Conservation (phyloP, 2,888 invertebrate genomes). For the Cantharis flavilabris region DNA sequence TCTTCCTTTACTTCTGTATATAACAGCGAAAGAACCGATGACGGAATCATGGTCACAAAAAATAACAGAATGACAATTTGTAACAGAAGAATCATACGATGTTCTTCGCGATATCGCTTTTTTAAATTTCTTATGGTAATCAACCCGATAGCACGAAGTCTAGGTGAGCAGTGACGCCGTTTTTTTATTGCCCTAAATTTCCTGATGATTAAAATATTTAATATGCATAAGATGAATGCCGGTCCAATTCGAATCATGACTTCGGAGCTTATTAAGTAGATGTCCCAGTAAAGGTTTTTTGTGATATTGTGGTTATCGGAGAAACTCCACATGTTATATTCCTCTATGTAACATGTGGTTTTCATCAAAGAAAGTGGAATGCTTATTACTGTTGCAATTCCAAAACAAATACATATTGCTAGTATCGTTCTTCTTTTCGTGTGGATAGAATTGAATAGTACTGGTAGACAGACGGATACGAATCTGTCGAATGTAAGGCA, state of each 20-base stretch:
- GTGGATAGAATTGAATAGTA: slow-evolving; percentile 30
- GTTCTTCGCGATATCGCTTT: slow-evolving; percentile 35
- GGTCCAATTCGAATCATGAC: slow-evolving; percentile 31
- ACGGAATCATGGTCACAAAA: slow-evolving; percentile 36
- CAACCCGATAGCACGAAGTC: neutral
- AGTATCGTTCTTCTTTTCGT: slow-evolving; percentile 25
- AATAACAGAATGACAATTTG: slow-evolving; percentile 33
- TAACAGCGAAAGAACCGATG: slow-evolving; percentile 32
- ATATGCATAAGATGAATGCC: slow-evolving; percentile 26
- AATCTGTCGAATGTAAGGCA: slow-evolving; percentile 36
- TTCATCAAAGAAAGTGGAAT: slow-evolving; percentile 30
- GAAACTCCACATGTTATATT: slow-evolving; percentile 27
- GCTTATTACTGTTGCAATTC: slow-evolving; percentile 23
- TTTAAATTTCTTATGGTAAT: slow-evolving; percentile 19
- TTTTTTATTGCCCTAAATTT: slow-evolving; percentile 31
- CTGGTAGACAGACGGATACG: slow-evolving; percentile 34
- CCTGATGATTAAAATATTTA: slow-evolving; percentile 34
- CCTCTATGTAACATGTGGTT: slow-evolving; percentile 7
- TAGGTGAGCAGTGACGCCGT: slow-evolving; percentile 23
- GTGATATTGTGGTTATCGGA: slow-evolving; percentile 32
- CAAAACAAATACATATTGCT: slow-evolving; percentile 27
- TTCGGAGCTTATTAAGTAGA: slow-evolving; percentile 32
- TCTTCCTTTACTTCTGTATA: slow-evolving; percentile 27
- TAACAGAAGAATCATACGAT: slow-evolving; percentile 30
- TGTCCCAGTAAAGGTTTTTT: slow-evolving; percentile 29